Base-by-base conservation (phyloP, 1,140 invertebrate species). In the Asbolus verrucosus region DNA sequence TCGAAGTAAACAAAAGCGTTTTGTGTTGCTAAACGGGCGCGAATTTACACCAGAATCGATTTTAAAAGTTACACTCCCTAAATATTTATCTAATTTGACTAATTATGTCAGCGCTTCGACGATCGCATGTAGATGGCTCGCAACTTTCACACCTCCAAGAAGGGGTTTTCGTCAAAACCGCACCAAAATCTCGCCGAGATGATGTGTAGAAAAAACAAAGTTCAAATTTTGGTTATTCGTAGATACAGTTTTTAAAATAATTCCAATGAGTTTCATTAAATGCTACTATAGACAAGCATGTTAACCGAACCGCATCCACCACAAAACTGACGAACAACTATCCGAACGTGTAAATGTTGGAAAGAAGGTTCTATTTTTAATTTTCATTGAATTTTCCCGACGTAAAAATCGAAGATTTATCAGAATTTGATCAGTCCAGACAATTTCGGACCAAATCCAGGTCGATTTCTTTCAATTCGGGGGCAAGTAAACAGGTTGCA, bases 321-420 rank as follows among this genome's bases (percentile, higher is more conserved):
- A 54, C 46, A 13, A 27, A 21, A 54, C 46, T 54, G 27, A 27
- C 46, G 2, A n/a, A 54, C 27, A 21, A 14, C 8, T 21, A n/a
- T 21, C 46, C n/a, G n/a, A 13, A 11, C 16, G 9, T 41, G 39
- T 41, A n/a, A 8, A 27, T 11, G 19, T 13, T 13, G 46, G 24
- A 54, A n/a, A 14, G 46, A 54, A 11, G 46, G 13, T 27, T 54
- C 46, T 54, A 54, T 54, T 54, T 54, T 27, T 54, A 54, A 54
- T 54, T 54, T 30, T 27, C 11, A 54, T 27, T 27, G 46, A 54
- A 54, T 54, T 14, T 24, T 19, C 27, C 19, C 21, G 43, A 15
- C 6, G 1, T 54, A 5, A 30, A 54, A 54, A 5, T 54, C 46
- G n/a, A 54, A 54, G 27, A 13, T 54, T 54, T 54, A 54, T 54